A percentile compares a stretch with the other conserved stretches of the same genome.
phyloP scores from a whole-genome alignment of 1,140 invertebrate genomes.

The Pristionchus pacificus region DNA sequence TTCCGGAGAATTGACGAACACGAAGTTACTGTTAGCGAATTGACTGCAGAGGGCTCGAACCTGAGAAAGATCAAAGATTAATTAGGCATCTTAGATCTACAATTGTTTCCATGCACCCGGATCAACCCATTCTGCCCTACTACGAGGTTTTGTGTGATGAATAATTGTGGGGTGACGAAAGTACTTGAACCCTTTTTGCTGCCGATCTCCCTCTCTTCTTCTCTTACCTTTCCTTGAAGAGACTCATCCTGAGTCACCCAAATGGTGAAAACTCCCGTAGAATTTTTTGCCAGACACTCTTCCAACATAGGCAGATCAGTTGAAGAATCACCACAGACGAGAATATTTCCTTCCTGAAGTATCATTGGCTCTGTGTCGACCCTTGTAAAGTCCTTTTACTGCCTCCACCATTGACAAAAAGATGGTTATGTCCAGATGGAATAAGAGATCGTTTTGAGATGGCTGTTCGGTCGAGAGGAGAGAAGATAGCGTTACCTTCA shows the following conservation, averaged over 20 bases:
- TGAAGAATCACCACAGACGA: constrained; percentile 36
- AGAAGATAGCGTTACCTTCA: constrained; percentile 27
- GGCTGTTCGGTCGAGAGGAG: not conserved
- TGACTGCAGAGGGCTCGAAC: constrained; percentile 25
- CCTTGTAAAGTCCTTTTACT: too few relatives aligned
- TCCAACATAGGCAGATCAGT: constrained; percentile 41
- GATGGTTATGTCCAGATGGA: too few relatives aligned
- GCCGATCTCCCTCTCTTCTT: too few relatives aligned
- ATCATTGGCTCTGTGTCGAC: too few relatives aligned
- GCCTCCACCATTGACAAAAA: too few relatives aligned
- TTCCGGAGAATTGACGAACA: constrained; percentile 39
- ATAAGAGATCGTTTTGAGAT: too few relatives aligned
- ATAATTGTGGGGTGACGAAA: too few relatives aligned
- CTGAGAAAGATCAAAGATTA: too few relatives aligned
- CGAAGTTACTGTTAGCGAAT: constrained; percentile 32
- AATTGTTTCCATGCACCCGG: too few relatives aligned
- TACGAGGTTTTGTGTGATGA: too few relatives aligned
- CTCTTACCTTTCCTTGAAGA: constrained; percentile 30
- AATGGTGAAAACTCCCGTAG: constrained; percentile 33
- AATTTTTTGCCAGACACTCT: constrained; percentile 29
- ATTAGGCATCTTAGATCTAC: not conserved
- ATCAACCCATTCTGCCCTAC: too few relatives aligned
- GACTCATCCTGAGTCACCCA: constrained; percentile 36
- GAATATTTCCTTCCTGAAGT: constrained; percentile 35
- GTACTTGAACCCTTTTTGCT: too few relatives aligned